Conservation (phyloP, 2,888 invertebrate species). For the Prenolepis imparis region DNA sequence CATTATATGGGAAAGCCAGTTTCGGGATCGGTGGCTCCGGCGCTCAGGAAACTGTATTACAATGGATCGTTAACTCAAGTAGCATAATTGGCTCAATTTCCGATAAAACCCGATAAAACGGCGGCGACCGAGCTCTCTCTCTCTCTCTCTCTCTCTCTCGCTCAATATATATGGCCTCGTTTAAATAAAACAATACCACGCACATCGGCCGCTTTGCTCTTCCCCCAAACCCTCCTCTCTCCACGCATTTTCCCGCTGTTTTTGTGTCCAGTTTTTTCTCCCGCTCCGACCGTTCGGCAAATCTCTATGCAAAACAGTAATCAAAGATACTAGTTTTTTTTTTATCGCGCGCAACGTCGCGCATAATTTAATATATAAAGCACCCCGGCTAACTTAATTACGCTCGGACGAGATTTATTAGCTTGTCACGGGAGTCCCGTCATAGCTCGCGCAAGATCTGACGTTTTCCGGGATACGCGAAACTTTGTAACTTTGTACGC, state of each 20-base stretch:
- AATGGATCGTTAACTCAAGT: conserved; percentile 72
- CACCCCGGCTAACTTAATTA: conserved; percentile 38
- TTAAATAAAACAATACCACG: conserved; percentile 70
- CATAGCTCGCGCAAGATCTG: not conserved
- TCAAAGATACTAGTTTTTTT: conserved; percentile 51
- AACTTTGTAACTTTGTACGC: not conserved
- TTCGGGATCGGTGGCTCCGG: conserved; percentile 21
- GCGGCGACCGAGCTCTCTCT: not conserved
- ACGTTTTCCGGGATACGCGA: not conserved
- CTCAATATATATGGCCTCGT: conserved; percentile 14
- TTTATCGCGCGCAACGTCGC: conserved; percentile 26
- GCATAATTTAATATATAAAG: conserved; percentile 62
- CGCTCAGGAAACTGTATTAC: conserved; percentile 65
- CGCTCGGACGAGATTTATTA: conserved; percentile 48
- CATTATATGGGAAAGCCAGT: not conserved
- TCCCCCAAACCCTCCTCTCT: not conserved
- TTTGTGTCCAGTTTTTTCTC: not conserved
- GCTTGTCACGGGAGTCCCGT: conserved; percentile 34
- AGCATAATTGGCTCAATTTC: conserved; percentile 73
- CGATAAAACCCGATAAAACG: conserved; percentile 66
- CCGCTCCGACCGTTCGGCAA: not conserved
- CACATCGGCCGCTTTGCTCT: conserved; percentile 14
- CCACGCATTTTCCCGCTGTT: not conserved
- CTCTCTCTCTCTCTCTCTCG: too few relatives aligned
- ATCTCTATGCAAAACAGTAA: conserved; percentile 47